Evolutionary conservation across 1,140 invertebrate genomes (phyloP), one percentile per base, ranked within the genome.

Genomic region (Cyphomyrmex costatus): DNA sequence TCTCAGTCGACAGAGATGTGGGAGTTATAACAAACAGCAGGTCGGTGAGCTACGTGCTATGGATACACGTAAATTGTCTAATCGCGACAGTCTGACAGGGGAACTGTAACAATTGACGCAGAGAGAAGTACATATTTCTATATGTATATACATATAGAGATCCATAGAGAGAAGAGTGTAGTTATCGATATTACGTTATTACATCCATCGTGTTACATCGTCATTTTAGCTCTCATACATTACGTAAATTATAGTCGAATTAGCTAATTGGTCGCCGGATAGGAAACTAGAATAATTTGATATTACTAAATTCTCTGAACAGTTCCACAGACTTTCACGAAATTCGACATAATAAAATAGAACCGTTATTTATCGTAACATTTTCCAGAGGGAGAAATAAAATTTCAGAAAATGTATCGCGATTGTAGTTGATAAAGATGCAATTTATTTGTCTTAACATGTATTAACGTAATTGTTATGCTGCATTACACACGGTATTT

Each of bases 231-330:
- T 63, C 58, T 78, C 36, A 24, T 7, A 30, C 19, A 46, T 78
- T 63, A 53, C 73, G 27, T 74, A 58, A 58, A 60, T 78, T 68
- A 58, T 30, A 8, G 16, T 70, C 21, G 51, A 16, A 56, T 56
- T 24, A 56, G 21, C n/a, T 80, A 80, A 80, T 70, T 70, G 63
- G 5, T 70, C 21, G 21, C 51, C 21, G 21, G 10, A 70, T 70
- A 30, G 63, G 63, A 80, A 68, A 80, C 21, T 68, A 16, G 77
- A 14, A 42, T 63, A 68, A 12, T 56, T 70, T 53, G 16, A 21
- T 78, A 30, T 78, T 46, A n/a, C 36, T 68, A 63, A 56, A 56
- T 42, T 80, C 77, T 36, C 30, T 3, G 49, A 6, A 36, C 56
- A 4, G 10, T 21, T 30, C 10, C 63, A 21, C 3, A 66, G 33